These are phyloP conservation scores for Hylaea fasciaria DNA, from an alignment of 2,888 invertebrate genomes.

Conservation along the genomic window DNA sequence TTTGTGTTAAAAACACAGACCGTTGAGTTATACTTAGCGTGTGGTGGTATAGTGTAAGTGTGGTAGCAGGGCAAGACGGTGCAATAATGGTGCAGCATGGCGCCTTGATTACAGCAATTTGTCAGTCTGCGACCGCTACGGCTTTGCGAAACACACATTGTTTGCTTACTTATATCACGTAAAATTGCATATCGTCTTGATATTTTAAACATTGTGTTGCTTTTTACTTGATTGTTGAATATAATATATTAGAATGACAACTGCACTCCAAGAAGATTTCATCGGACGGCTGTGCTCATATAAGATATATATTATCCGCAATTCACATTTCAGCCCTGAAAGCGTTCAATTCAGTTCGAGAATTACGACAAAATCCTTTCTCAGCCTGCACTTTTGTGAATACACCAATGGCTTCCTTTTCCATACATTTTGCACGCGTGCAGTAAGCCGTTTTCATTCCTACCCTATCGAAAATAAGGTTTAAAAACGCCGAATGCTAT, in stretches of 20 bases:
- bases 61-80: conserved; percentile 9
- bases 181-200: too few relatives aligned
- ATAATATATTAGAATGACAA: too few relatives aligned
- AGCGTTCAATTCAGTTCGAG: conserved; percentile 56
- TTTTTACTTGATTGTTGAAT: too few relatives aligned
- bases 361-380: conserved; percentile 54
- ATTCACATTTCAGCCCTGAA: conserved; percentile 33
- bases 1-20: conserved; percentile 4
- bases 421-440: conserved; percentile 25
- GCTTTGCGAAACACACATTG: neutral
- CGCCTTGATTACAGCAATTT: conserved; percentile 67
- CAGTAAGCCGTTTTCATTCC: conserved; percentile 33
- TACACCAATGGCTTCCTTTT: conserved; percentile 50
- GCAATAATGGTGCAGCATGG: conserved; percentile 23
- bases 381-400: conserved; percentile 48
- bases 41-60: neutral
- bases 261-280: too few relatives aligned
- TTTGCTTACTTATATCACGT: neutral
- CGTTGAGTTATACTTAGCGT: neutral
- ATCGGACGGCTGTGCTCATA: too few relatives aligned
- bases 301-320: conserved; percentile 1
- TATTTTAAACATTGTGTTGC: too few relatives aligned
- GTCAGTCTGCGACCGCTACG: conserved; percentile 50
- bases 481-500: conserved; percentile 3
- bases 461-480: conserved; percentile 27